These are phyloP conservation scores for Alouatta palliata DNA, from an alignment of 2,113 vertebrate species.

Conservation along the genomic window DNA sequence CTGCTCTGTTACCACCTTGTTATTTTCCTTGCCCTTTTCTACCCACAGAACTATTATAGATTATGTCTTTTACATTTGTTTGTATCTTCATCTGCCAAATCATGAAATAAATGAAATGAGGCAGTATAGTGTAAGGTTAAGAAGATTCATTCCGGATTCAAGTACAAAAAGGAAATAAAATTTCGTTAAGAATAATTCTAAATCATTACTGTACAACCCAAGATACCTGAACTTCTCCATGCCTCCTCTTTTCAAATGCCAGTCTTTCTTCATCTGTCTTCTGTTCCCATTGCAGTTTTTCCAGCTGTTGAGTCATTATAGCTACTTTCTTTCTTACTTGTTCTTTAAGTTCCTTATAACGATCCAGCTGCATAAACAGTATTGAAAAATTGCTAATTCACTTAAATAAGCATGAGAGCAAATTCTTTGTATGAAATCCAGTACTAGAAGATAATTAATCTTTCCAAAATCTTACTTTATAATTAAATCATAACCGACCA, in stretches of 20 bases:
- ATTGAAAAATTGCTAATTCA: conserved; percentile 43
- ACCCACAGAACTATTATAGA: background rate
- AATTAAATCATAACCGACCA: conserved; percentile 5
- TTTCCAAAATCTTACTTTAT: background rate
- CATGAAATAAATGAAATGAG: background rate
- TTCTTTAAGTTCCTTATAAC: conserved; percentile 93
- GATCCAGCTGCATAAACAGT: conserved; percentile 84
- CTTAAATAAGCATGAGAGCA: background rate
- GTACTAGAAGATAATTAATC: background rate
- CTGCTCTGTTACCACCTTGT: background rate
- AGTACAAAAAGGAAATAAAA: background rate
- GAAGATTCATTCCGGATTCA: background rate
- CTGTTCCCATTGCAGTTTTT: conserved; percentile 91
- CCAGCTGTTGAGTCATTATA: conserved; percentile 86
- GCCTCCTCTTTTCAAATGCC: conserved; percentile 88
- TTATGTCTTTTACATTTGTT: background rate
- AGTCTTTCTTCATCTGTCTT: conserved; percentile 89
- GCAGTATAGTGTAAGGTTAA: background rate
- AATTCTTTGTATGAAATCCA: background rate
- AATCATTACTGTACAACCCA: background rate
- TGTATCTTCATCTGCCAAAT: background rate
- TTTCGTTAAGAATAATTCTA: background rate
- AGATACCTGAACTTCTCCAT: conserved; percentile 90
- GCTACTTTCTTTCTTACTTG: conserved; percentile 87
- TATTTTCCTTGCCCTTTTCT: background rate